These are phyloP conservation scores for Neria commutata DNA, from an alignment of 2,888 invertebrate genomes.

Conservation along the genomic window DNA sequence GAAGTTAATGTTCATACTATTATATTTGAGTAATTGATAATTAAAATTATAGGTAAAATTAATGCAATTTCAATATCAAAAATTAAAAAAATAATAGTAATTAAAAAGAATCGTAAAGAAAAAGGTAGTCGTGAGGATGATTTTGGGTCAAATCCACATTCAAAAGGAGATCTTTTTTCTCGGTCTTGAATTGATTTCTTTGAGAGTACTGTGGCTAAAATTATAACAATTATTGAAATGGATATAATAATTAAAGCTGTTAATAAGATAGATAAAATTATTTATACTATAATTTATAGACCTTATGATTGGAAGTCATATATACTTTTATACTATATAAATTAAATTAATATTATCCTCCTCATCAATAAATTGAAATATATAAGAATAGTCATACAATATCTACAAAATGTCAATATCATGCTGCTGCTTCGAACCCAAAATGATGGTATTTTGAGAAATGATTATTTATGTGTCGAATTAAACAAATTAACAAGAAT, in stretches of 20 bases:
- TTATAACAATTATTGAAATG: slow-evolving; percentile 64
- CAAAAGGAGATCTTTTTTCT: slow-evolving; percentile 72
- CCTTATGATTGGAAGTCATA: slow-evolving; percentile 76
- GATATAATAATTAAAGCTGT: slow-evolving; percentile 56
- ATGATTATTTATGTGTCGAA: slow-evolving; percentile 63
- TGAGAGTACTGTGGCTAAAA: slow-evolving; percentile 64
- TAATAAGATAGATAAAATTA: slow-evolving; percentile 63
- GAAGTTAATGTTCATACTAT: slow-evolving; percentile 44
- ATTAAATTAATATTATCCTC: slow-evolving; percentile 63
- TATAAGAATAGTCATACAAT: slow-evolving; percentile 69
- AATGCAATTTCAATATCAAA: too few species aligned
- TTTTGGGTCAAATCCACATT: slow-evolving; percentile 69
- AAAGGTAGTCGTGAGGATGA: slow-evolving; percentile 65
- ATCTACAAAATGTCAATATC: slow-evolving; percentile 75
- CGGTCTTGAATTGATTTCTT: slow-evolving; percentile 68
- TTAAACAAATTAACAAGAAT: slow-evolving; percentile 65
- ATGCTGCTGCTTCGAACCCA: slow-evolving; percentile 71
- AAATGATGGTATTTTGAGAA: slow-evolving; percentile 67
- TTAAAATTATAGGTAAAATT: too few species aligned
- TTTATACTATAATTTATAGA: slow-evolving; percentile 67
- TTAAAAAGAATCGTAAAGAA: slow-evolving; percentile 70
- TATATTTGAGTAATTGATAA: slow-evolving; percentile 52
- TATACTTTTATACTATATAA: slow-evolving; percentile 75
- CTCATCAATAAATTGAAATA: slow-evolving; percentile 74
- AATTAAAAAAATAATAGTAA: slow-evolving; percentile 74